Evolutionary conservation across 2,113 vertebrate genomes (phyloP), one percentile per base, ranked within the genome.

Genomic region (Micronisus gabar): DNA sequence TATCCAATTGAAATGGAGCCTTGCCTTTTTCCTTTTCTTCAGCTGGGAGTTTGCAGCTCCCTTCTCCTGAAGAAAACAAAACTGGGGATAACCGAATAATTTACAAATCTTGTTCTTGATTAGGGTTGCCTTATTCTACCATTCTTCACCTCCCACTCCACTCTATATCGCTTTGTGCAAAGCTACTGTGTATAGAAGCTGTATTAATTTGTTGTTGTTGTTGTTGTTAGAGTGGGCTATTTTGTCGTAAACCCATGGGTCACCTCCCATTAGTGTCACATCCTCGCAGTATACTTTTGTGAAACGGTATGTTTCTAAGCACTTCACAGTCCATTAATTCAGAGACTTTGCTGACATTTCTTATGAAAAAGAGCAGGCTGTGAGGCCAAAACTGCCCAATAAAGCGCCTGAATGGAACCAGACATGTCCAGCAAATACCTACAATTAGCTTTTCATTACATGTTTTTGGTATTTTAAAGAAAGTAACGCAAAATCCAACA

Each of bases 291-390:
- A 93, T 50, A 97, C 96, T 97, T 97, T 73, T 67, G 82, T 94
- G 97, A 98, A 96, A 97, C 85, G 81, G 74, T 97, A 68, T 95
- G 88, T 95, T 97, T 98, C 94, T 95, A 95, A 97, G 91, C 91
- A 83, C 97, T 98, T 98, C 95, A 97, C 97, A 97, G 97, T 90
- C 97, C 96, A 97, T 98, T 98, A 97, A 97, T 97, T 97, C 97
- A 93, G 95, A 92, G 93, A 83, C 91, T 98, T 97, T 93, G 88
- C 91, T 97, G 97, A 95, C 97, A 93, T 97, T 98, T 98, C 95
- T 56, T 86, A 43, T 83, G 91, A 96, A 93, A 93, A 95, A 88
- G 73, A 97, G 88, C 82, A 85, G 90, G 52, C 93, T 95, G 56
- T 38, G 88, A 91, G 92, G 81, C 75, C 92, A 96, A 81, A 92